These are phyloP conservation scores for Aphodius granarius DNA, from an alignment of 2,888 invertebrate genomes.

Conservation along the genomic window DNA sequence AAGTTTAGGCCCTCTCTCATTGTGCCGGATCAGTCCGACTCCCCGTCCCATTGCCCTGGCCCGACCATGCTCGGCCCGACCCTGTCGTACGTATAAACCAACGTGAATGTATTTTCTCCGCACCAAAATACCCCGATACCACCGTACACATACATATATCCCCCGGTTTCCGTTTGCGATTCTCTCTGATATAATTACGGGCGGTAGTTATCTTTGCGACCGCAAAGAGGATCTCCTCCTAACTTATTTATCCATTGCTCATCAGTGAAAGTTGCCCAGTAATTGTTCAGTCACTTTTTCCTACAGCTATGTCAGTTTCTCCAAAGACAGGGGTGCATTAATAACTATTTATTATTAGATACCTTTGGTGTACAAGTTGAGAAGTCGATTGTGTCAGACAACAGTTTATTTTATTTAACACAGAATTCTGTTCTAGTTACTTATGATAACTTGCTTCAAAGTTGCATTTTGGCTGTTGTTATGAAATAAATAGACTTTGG, in stretches of 20 bases:
- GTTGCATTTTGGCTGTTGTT: too few species aligned
- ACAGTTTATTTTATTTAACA: too few species aligned
- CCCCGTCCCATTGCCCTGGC: neutral
- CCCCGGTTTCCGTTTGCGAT: neutral
- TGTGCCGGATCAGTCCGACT: conserved; percentile 9
- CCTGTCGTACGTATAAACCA: neutral
- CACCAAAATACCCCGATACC: neutral
- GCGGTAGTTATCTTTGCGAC: neutral
- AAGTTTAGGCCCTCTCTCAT: conserved; percentile 26
- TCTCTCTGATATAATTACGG: neutral
- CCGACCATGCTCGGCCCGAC: neutral
- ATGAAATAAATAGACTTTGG: too few species aligned
- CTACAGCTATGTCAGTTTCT: too few species aligned
- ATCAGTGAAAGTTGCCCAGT: too few species aligned
- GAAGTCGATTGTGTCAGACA: too few species aligned
- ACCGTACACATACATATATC: neutral
- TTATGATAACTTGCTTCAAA: too few species aligned
- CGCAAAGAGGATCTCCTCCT: neutral
- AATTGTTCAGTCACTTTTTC: too few species aligned
- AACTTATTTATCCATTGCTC: neutral
- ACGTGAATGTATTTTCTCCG: neutral
- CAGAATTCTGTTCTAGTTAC: too few species aligned
- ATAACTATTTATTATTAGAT: too few species aligned
- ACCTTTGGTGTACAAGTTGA: too few species aligned
- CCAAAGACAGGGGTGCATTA: too few species aligned